Conservation (phyloP, 2,888 invertebrate genomes). For the Brachynemurus nebulosus region DNA sequence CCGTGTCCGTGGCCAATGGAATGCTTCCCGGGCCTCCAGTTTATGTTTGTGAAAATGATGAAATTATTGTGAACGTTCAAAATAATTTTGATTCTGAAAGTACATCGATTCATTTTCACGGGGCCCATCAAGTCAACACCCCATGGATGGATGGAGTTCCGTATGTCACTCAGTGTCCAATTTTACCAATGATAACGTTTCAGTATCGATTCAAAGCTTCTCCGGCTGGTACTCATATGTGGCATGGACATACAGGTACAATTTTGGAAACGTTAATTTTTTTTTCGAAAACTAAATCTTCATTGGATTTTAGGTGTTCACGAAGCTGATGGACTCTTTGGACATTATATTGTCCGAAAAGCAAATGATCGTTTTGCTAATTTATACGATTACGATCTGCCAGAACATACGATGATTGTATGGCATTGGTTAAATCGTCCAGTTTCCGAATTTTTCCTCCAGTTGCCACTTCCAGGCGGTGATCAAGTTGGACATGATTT, state of each 20-base stretch:
- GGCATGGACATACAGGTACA: constrained; percentile 31
- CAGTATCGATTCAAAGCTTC: constrained; percentile 28
- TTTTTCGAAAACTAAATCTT: too few species aligned
- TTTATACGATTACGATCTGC: constrained; percentile 34
- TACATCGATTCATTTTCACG: constrained; percentile 39
- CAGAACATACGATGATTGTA: constrained; percentile 33
- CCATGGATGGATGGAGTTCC: constrained; percentile 34
- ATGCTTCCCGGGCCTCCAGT: background rate
- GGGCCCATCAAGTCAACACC: constrained; percentile 28
- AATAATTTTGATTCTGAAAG: constrained; percentile 24
- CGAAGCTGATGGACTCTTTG: background rate
- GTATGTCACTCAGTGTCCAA: constrained; percentile 31
- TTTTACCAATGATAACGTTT: constrained; percentile 28
- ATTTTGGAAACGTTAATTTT: too few species aligned
- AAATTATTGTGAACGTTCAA: background rate
- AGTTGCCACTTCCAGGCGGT: constrained; percentile 21
- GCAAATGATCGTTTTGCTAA: constrained; percentile 14
- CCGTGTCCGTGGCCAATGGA: background rate
- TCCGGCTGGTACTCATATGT: constrained; percentile 30
- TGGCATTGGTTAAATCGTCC: constrained; percentile 33
- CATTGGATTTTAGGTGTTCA: constrained; percentile 1
- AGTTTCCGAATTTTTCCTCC: constrained; percentile 20
- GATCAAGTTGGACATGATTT: too few species aligned
- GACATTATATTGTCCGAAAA: background rate
- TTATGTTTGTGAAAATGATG: background rate